phyloP scores from a whole-genome alignment of 2,797 vertebrate species.

The Mormyrus hasselquistii region DNA sequence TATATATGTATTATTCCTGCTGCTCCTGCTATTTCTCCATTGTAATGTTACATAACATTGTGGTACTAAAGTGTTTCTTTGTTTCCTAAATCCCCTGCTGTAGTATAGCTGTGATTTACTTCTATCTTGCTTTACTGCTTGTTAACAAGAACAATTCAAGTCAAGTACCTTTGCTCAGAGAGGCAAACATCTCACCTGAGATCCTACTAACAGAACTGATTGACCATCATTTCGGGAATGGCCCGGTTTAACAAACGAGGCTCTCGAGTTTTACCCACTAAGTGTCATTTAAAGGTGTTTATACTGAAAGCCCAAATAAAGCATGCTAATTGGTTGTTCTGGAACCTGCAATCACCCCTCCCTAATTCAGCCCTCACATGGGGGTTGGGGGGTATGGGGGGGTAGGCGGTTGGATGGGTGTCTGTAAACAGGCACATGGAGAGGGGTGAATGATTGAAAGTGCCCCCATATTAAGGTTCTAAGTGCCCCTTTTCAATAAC shows the following conservation, averaged over 20 bases:
- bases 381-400: not conserved
- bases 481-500: not conserved
- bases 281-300: not conserved
- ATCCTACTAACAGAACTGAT: not conserved
- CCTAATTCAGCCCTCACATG: not conserved
- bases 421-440: not conserved
- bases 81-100: not conserved
- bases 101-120: not conserved
- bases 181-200: not conserved
- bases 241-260: not conserved
- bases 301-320: not conserved
- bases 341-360: not conserved
- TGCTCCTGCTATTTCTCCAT: not conserved
- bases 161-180: not conserved
- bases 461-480: not conserved
- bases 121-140: not conserved
- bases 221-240: not conserved
- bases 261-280: not conserved
- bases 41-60: not conserved
- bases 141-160: not conserved
- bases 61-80: not conserved
- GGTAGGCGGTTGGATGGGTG: not conserved
- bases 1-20: not conserved
- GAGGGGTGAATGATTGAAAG: not conserved
- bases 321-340: not conserved